Percentiles rank a stretch among this genome's conserved stretches.
Evolutionary conservation across 2,888 invertebrate genomes (phyloP).

Genomic region (Patella pellucida): DNA sequence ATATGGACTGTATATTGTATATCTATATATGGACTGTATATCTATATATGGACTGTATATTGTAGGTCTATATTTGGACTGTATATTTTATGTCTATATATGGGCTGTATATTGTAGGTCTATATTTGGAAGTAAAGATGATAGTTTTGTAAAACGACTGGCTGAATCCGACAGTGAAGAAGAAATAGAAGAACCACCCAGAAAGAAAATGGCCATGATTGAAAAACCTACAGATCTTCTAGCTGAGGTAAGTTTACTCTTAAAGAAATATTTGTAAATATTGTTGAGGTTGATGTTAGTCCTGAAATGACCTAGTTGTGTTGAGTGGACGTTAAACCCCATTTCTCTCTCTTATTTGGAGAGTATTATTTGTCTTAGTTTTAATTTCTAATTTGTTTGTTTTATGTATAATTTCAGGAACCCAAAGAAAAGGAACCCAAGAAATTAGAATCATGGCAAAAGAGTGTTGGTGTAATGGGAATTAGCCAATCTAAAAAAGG

Average conservation of each 20-base stretch:
- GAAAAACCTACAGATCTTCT: slow-evolving; percentile 56
- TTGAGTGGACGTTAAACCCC: too few species aligned
- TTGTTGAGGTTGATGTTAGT: too few species aligned
- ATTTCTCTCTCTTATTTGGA: too few species aligned
- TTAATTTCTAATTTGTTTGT: too few species aligned
- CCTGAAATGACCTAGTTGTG: too few species aligned
- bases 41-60: not conserved
- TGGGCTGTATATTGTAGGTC: slow-evolving; percentile 44
- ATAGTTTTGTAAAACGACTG: slow-evolving; percentile 58
- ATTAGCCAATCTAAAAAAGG: slow-evolving; percentile 34
- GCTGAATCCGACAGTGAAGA: slow-evolving; percentile 50
- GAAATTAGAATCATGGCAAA: slow-evolving; percentile 50
- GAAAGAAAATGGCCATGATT: slow-evolving; percentile 28
- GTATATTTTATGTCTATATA: not conserved
- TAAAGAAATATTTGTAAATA: too few species aligned
- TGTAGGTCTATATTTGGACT: too few species aligned
- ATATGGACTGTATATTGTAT: too few species aligned
- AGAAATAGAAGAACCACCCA: slow-evolving; percentile 52
- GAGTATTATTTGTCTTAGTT: too few species aligned
- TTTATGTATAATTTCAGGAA: slow-evolving; percentile 14
- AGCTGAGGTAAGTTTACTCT: slow-evolving; percentile 39
- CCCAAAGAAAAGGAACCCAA: slow-evolving; percentile 26
- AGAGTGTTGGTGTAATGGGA: slow-evolving; percentile 51
- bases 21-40: too few species aligned
- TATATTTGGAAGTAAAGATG: slow-evolving; percentile 59